Base-by-base conservation (phyloP, 2,888 invertebrate genomes). In the Theretra japonica region DNA sequence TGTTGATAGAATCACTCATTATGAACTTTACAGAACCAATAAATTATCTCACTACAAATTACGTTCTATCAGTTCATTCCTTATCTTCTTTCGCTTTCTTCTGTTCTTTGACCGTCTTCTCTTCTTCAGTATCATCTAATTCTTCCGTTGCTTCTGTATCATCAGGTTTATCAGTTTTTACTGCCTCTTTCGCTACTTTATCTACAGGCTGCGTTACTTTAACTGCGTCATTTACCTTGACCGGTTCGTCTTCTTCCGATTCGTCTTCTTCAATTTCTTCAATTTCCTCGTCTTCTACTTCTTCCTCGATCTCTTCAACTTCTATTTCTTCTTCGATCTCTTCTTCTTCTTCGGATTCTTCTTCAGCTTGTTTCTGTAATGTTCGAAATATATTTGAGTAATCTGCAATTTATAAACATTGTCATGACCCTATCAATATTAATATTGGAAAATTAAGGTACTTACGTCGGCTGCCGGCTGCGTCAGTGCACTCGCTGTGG, bases 401-500 rank as follows among this genome's bases (percentile, higher is more conserved):
- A 41, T 15, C 11, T 41, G 41, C 11, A 41, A 41, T 41, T 41
- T 41, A 33, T 6, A 6, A 7, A 41, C 15, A 15, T 41, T 41
- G 28, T n/a, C 8, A 33, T 33, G 33, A 33, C 8, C 33, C 33
- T 7, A 7, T 33, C 33, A 33, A 28, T 33, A 33, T 33, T 33
- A 15, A 58, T 53, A 41, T n/a, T 15, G 68, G 73, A 73, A 58
- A 48, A 25, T 3, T 48, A 17, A 48, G 5, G 2, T 19, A 68
- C 65, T 73, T 78, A 91, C 92, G 86, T 90, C 91, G 0, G 87
- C 88, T 0, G 88, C 89, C 5, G 94, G 93, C 72, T 93, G 94
- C 1, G 95, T 95, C 33, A 93, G 80, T 0, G 91, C 94, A 76
- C 95, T 95, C 2, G 95, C 95, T 15, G 95, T 95, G 1, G 95